These are phyloP conservation scores for Sphyrna mokarran DNA, from an alignment of 2,113 vertebrate genomes.

Conservation along the genomic window DNA sequence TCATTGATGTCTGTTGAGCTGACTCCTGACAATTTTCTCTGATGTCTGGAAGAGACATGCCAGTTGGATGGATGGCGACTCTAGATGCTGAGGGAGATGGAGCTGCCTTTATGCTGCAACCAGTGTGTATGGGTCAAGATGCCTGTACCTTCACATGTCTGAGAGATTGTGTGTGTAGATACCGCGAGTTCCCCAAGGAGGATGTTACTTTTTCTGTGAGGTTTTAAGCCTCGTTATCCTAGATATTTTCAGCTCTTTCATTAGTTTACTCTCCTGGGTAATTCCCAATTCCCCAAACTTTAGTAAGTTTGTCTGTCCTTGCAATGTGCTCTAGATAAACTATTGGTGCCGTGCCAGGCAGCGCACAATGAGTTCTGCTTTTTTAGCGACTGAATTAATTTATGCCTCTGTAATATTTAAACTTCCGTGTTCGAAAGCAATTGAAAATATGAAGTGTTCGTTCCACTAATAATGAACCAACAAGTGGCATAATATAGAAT, in stretches of 20 bases:
- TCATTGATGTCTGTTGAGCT: background rate
- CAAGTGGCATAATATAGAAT: background rate
- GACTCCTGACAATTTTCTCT: background rate
- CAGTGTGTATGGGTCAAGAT: background rate
- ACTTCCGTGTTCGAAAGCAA: background rate
- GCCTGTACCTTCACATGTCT: background rate
- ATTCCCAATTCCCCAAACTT: background rate
- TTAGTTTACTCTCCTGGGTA: background rate
- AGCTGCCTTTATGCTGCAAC: background rate
- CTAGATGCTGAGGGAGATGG: background rate
- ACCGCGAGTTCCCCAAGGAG: background rate
- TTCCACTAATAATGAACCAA: background rate
- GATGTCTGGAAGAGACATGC: background rate
- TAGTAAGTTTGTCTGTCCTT: background rate
- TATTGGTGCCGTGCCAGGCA: background rate
- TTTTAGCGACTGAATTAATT: background rate
- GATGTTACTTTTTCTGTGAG: background rate
- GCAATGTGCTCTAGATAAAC: background rate
- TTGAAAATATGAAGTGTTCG: background rate
- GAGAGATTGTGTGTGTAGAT: background rate
- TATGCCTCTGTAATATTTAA: background rate
- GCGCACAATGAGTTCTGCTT: background rate
- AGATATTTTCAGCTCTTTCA: conserved; percentile 14
- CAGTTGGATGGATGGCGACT: background rate
- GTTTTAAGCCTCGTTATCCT: background rate